Evolutionary conservation across 2,888 invertebrate genomes (phyloP).

Genomic region (Eilema caniola): DNA sequence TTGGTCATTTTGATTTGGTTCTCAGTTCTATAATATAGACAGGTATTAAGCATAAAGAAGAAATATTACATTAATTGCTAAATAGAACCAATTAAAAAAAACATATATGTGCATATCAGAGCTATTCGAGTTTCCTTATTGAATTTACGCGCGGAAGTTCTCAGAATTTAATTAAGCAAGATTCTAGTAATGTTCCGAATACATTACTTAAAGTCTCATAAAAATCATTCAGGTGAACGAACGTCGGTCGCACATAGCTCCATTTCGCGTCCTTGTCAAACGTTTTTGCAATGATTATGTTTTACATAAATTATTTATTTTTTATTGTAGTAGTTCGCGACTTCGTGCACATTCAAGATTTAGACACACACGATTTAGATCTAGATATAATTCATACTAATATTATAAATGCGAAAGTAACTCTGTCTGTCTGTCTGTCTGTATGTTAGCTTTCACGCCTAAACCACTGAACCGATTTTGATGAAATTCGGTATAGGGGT

Average conservation of each 20-base stretch:
- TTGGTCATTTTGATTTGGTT: too few relatives aligned
- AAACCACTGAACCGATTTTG: too few relatives aligned
- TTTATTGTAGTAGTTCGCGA: too few relatives aligned
- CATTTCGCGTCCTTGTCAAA: neutral
- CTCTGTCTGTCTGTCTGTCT: too few relatives aligned
- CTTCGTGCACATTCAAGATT: too few relatives aligned
- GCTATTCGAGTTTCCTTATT: constrained; percentile 41
- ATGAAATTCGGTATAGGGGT: too few relatives aligned
- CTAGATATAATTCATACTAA: too few relatives aligned
- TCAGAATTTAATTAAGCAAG: constrained; percentile 25
- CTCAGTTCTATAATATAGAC: too few relatives aligned
- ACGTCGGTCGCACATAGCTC: neutral
- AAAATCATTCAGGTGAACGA: neutral
- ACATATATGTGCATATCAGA: constrained; percentile 16
- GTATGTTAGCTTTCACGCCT: too few relatives aligned
- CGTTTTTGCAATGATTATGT: neutral
- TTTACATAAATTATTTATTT: neutral
- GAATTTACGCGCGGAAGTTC: constrained; percentile 37
- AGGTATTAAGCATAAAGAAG: neutral
- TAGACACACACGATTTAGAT: too few relatives aligned
- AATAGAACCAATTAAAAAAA: too few relatives aligned
- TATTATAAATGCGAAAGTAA: too few relatives aligned
- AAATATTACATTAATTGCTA: neutral
- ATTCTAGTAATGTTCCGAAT: constrained; percentile 13
- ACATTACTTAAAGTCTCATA: neutral